These are phyloP conservation scores for Trypoxylon attenuatum DNA, from an alignment of 2,888 invertebrate genomes.

Conservation along the genomic window DNA sequence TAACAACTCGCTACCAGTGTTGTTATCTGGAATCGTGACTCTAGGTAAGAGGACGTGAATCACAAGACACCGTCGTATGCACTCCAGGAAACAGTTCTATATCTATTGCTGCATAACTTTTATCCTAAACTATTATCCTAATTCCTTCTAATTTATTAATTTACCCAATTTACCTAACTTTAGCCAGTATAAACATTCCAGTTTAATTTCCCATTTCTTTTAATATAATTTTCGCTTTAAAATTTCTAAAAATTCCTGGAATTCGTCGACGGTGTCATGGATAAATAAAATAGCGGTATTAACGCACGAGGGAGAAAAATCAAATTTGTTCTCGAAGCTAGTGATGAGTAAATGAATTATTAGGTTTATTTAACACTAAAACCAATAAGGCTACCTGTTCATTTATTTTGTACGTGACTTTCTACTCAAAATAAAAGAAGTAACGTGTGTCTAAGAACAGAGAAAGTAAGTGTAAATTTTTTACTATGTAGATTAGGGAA, in stretches of 20 bases:
- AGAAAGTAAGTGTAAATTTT: background rate
- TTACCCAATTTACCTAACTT: no score
- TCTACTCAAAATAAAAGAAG: background rate
- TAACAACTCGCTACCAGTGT: conserved; percentile 40
- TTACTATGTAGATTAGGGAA: background rate
- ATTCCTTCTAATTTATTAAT: background rate
- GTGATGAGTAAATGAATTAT: no score
- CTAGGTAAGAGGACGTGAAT: conserved; percentile 44
- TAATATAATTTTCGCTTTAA: background rate
- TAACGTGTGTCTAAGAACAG: background rate
- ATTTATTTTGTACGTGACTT: no score
- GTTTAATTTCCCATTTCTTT: no score
- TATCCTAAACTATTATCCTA: background rate
- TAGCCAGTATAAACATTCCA: no score
- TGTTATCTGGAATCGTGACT: conserved; percentile 36
- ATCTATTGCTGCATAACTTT: background rate
- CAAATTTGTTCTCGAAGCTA: no score
- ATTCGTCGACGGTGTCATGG: conserved; percentile 17
- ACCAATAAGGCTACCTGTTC: no score
- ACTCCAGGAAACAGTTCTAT: no score
- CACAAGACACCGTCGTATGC: conserved; percentile 22
- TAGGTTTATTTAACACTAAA: no score
- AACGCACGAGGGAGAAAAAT: conserved; percentile 3
- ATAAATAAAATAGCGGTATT: conserved; percentile 14
- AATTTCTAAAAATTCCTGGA: conserved; percentile 7